Evolutionary conservation across 2,888 invertebrate genomes (phyloP), one percentile per base, ranked within the genome.

Genomic region (Heliconius ethilla): DNA sequence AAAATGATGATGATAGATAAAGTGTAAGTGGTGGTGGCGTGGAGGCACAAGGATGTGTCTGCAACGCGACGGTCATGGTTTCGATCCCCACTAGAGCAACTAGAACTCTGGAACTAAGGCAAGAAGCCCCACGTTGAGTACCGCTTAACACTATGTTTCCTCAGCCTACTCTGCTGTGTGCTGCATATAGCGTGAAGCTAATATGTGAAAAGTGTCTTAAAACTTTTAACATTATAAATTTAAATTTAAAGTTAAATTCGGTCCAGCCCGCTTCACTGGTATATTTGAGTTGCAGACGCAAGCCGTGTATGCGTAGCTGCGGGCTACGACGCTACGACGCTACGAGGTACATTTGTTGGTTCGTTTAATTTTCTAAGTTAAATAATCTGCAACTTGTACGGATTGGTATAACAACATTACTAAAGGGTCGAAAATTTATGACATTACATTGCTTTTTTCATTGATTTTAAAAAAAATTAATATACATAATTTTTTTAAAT

Each of bases 321-420:
- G 15, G 13, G 27, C 27, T 45, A 33, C 33, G 33, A 33, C 33
- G 33, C 33, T 33, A 33, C 33, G 33, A 33, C 33, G 33, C 33
- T 33, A 63, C 45, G 45, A 25, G 55, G 29, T 29, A 51, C 37
- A 22, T 6, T 51, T 65, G 65, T 72, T 76, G 33, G 55, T 25
- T 77, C 25, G 51, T 65, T 65, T n/a, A 37, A 77, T 66, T 72
- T 66, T 59, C 66, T 27, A 72, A 77, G 55, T 77, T 72, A 72
- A 72, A 77, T 77, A 63, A n/a, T 40, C 27, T 29, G 27, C 59
- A 75, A 75, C 55, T 67, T 59, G 9, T 65, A 29, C 67, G 37
- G 25, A 51, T 59, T 63, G 40, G 62, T n/a, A 65, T 27, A 62
- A 65, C 40, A 45, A 65, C 11, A 40, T n/a, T 59, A 37, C 27